Evolutionary conservation across 2,113 vertebrate genomes (phyloP), one percentile per base, ranked within the genome.

Genomic region (Megaceryle maxima): DNA sequence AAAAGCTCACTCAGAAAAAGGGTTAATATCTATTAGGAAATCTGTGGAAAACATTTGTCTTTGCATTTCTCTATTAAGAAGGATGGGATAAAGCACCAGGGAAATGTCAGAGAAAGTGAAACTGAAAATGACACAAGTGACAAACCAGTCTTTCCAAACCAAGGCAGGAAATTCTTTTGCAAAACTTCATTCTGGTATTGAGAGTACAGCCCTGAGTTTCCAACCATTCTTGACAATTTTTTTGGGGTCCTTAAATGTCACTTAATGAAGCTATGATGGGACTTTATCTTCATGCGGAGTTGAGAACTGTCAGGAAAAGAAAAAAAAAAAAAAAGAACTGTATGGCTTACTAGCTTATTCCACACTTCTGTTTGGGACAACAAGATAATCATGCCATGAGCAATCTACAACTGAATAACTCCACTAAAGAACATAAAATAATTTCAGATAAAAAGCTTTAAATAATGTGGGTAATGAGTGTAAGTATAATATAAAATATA

Each of bases 311-410:
- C 95, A 93, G 93, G 90, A 91, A 37, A 37, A 37, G 37, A 37
- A 37, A 37, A 37, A 37, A 37, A 37, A 90, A 93, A 95, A 48
- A 66, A 64, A 50, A 96, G 85, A 97, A 90, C 77, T 94, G 87
- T 87, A 76, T 86, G 89, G 72, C 86, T 96, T 95, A 81, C 90
- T 95, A 92, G 75, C 88, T 94, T 64, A 86, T 90, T 96, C 84
- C 84, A 84, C 29, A 26, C 93, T 84, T 41, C 25, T 51, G 29
- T 55, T 69, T 43, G 69, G 37, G 28, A 64, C 50, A 64, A 28
- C 19, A 53, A 50, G 24, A 41, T 59, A 59, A n/a, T 57, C 33
- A 21, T 50, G 39, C 55, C 11, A 5, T 43, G 31, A 75, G 26
- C 16, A 8, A 37, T 73, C 53, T 29, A 17, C 33, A 67, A 29